Evolutionary conservation across 2,888 invertebrate genomes (phyloP), one percentile per base, ranked within the genome.

Genomic region (Perdita meconis): DNA sequence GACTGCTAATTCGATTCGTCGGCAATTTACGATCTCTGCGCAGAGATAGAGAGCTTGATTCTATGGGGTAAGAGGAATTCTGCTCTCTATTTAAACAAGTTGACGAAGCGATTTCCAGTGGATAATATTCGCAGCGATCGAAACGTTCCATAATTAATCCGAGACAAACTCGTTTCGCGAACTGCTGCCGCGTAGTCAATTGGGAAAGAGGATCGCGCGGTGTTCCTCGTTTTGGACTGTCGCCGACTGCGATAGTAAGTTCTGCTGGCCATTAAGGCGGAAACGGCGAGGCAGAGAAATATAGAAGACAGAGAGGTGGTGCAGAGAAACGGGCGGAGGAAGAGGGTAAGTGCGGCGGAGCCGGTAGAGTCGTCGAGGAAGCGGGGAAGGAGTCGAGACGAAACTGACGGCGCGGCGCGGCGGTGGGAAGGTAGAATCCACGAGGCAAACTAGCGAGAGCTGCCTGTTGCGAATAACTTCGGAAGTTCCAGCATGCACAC

Each of bases 391-490:
- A 34, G 30, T 19, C 44, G 63, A 76, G 64, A 55, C 30, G 42
- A 19, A 26, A 26, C 53, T 56, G 51, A 64, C 36, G 55, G 56
- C 47, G 42, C 64, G 42, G 65, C n/a, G 75, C 36, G 55, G 56
- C 47, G 42, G 66, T 50, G 65, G n/a, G 75, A 69, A 80, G 72
- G 81, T 65, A 82, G 85, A 87, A 88, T 89, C 81, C 83, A 79
- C 81, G 81, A 81, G 82, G 78, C 84, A 83, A 82, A 83, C 86
- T 78, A 83, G 86, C 85, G 63, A 22, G 30, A 81, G 84, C 84
- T 82, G 87, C 88, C 87, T 86, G 88, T 88, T 87, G 85, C 87
- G 82, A 87, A 87, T 87, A 87, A 87, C 88, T 88, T 87, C 66
- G 83, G 76, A 87, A 88, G 85, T 88, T 87, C 76, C 85, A 80